Evolutionary conservation across 1,140 invertebrate species (phyloP).

Genomic region (Cherax destructor): DNA sequence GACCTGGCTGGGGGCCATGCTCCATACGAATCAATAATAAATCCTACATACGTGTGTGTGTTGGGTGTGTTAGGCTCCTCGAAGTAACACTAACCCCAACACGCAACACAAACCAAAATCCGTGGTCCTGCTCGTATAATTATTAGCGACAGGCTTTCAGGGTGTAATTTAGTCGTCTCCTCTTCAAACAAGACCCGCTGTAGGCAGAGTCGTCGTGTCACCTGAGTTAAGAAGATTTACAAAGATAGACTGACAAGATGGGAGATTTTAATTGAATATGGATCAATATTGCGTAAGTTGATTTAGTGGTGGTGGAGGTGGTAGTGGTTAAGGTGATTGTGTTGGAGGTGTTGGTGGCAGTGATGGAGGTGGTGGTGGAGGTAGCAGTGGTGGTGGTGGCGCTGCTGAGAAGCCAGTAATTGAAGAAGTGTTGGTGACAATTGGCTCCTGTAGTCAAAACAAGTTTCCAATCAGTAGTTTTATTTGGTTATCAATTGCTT

Average conservation of each 20-base stretch:
- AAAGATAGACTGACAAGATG: constrained; percentile 10
- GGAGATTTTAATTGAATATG: constrained; percentile 37
- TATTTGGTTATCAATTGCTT: too few relatives aligned
- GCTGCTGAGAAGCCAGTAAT: too few relatives aligned
- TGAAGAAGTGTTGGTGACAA: too few relatives aligned
- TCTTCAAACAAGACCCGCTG: constrained; percentile 1
- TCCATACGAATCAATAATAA: too few relatives aligned
- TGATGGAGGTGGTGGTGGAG: too few relatives aligned
- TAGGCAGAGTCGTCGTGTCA: background rate
- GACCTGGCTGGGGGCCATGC: too few relatives aligned
- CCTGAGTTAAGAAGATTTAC: background rate
- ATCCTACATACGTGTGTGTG: too few relatives aligned
- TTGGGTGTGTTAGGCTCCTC: background rate
- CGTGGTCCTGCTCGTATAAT: background rate
- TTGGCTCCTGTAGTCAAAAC: background rate
- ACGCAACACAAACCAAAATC: background rate
- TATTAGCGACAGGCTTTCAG: background rate
- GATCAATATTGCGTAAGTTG: constrained; percentile 19
- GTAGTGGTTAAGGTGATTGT: too few relatives aligned
- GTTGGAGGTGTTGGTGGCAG: too few relatives aligned
- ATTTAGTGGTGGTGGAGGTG: too few relatives aligned
- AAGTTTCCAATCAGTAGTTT: background rate
- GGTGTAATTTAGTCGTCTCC: constrained; percentile 5
- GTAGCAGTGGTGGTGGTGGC: too few relatives aligned
- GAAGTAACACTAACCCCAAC: background rate